Base-by-base conservation (phyloP, 1,140 invertebrate species). In the Trichonephila clavipes region DNA sequence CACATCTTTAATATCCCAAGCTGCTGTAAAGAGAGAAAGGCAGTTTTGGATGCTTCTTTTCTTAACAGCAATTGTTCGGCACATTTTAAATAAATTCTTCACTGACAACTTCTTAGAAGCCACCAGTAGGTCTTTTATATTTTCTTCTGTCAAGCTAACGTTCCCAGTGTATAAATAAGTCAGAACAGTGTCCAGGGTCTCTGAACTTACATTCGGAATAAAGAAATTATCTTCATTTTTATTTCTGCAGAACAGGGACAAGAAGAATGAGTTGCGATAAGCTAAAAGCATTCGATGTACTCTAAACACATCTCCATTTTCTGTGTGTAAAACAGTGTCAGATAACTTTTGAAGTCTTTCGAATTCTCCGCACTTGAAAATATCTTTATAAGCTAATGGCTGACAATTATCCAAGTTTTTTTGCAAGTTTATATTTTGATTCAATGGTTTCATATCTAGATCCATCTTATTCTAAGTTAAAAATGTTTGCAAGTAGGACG, bases 201-300 rank as follows among this genome's bases (percentile, higher is more conserved):
- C 58, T 34, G 18, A 21, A 61, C 7, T 24, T 24, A 85, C 18
- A 6, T 85, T 24, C n/a, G 34, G n/a, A 3, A 85, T 58, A 21
- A 24, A 85, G n/a, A 85, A 85, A 18, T 85, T 12, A 14, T 85
- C 21, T 85, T 85, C 40, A 18, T 12, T 10, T 28, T 58, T n/a
- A 44, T 24, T 85, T n/a, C 58, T 85, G 12, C 21, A 85, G 21
- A 85, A 85, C 18, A 85, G 21, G n/a, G 44, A 24, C 12, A 10
- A 21, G 51, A 85, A 85, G 82, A 59, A 85, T 1, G 10, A 6
- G 51, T 59, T 85, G 21, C 82, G 82, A 59, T n/a, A 85, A 16
- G 82, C 82, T 12, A 85, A 19, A n/a, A 61, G 59, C 82, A 85
- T 85, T 24, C 51, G 18, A 44, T 85, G 82, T 10, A 85, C 82